phyloP scores from a whole-genome alignment of 2,888 invertebrate genomes.

The Yponomeuta cagnagella region DNA sequence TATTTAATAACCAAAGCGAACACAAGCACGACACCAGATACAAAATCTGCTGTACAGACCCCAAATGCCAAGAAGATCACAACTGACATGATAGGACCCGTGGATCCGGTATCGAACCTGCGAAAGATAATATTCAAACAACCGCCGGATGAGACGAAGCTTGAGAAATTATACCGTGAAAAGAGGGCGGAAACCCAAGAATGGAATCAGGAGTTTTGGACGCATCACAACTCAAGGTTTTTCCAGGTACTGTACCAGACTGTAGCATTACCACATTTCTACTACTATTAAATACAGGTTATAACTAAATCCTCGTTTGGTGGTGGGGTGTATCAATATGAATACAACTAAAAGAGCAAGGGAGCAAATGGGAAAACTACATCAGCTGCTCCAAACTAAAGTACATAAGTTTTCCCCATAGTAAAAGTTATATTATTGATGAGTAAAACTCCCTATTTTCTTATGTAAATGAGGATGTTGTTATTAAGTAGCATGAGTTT shows the following conservation, averaged over 20 bases:
- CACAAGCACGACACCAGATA: slow-evolving; percentile 8
- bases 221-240: slow-evolving; percentile 85
- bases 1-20: not conserved
- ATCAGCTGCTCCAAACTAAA: too few relatives aligned
- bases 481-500: too few relatives aligned
- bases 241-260: slow-evolving; percentile 57
- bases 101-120: slow-evolving; percentile 87
- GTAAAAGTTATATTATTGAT: too few relatives aligned
- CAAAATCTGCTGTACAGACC: slow-evolving; percentile 27
- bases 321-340: too few relatives aligned
- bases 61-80: slow-evolving; percentile 58
- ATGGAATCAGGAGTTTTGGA: slow-evolving; percentile 93
- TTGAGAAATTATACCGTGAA: slow-evolving; percentile 79
- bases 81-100: slow-evolving; percentile 84
- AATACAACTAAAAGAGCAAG: too few relatives aligned
- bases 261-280: not conserved
- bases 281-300: not conserved
- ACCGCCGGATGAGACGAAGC: slow-evolving; percentile 77
- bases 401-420: too few relatives aligned
- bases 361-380: too few relatives aligned
- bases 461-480: too few relatives aligned
- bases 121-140: slow-evolving; percentile 81
- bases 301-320: too few relatives aligned
- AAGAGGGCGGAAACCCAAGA: slow-evolving; percentile 81
- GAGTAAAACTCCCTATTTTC: too few relatives aligned